These are phyloP conservation scores for Girardinichthys multiradiatus DNA, from an alignment of 2,113 vertebrate genomes.

Conservation along the genomic window DNA sequence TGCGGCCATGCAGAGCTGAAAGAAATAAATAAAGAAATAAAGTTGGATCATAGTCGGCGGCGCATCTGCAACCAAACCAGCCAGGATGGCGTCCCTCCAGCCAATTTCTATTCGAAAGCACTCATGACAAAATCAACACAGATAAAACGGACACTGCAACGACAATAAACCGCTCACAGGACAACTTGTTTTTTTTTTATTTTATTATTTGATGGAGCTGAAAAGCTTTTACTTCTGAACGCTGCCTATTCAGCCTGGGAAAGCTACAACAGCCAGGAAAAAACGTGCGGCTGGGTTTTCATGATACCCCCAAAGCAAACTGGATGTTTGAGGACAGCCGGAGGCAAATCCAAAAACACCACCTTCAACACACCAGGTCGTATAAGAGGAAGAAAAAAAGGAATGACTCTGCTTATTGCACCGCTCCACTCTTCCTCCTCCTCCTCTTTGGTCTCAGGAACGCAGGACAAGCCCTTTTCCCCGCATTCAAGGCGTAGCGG, in stretches of 20 bases:
- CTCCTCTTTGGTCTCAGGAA: conserved; percentile 63
- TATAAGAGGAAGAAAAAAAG: conserved; percentile 33
- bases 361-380: conserved; percentile 58
- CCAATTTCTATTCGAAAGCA: neutral
- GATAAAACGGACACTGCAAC: neutral
- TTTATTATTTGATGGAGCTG: conserved; percentile 11
- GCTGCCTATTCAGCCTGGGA: conserved; percentile 35
- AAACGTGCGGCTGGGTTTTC: conserved; percentile 41
- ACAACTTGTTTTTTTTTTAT: conserved; percentile 40
- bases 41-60: conserved; percentile 41
- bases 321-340: conserved; percentile 39
- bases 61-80: conserved; percentile 15
- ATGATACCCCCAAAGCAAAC: conserved; percentile 33
- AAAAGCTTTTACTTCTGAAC: conserved; percentile 17
- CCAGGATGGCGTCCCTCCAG: neutral
- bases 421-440: conserved; percentile 57
- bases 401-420: conserved; percentile 73
- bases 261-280: conserved; percentile 13
- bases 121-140: neutral
- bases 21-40: conserved; percentile 7
- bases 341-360: conserved; percentile 31
- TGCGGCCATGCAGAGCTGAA: conserved; percentile 41
- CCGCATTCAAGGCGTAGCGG: conserved; percentile 82
- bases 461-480: conserved; percentile 82
- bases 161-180: neutral